Evolutionary conservation across 2,888 invertebrate species (phyloP), one percentile per base, ranked within the genome.

Genomic region (Eristalinus aeneus): DNA sequence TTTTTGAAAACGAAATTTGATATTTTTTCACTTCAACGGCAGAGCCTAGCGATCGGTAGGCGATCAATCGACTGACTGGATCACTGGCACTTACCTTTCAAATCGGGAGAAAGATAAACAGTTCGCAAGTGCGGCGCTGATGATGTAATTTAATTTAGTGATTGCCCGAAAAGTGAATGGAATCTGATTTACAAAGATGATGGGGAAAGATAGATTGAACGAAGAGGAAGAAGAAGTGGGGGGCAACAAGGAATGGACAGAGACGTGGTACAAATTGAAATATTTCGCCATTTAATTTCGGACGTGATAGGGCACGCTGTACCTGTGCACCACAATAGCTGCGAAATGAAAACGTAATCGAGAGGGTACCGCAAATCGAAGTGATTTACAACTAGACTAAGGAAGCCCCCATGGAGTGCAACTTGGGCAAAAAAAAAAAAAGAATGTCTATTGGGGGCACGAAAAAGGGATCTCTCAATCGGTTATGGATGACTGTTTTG

Each of bases 231-330:
- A 6, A 61, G 60, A 32, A 36, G 11, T 8, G 16, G 46, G 46
- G 46, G 16, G 8, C 36, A 61, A 60, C 0, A 61, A 58, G 56
- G 67, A 65, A 73, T 39, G 32, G 63, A 65, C 63, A 65, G 60
- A 54, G 27, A 34, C 69, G 27, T 71, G 74, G 89, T 85, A 88
- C 81, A 89, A 90, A 90, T 91, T 90, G 91, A 90, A 91, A 90
- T 90, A 90, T 90, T 90, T 90, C 90, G 90, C 90, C 89, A 91
- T 91, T 90, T 90, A 90, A 90, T 90, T 91, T 90, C 89, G 90
- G 90, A 90, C 90, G 91, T 90, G 90, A 90, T 90, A 90, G 91
- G 90, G 90, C 91, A 90, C 36, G 46, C 53, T 63, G 73, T 65
- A 27, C 27, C 69, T 75, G 31, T 20, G 64, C 16, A 56, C 56